Percentiles rank a stretch among this genome's conserved stretches.
Evolutionary conservation across 2,888 invertebrate genomes (phyloP).

Genomic region (Thalpophila matura): DNA sequence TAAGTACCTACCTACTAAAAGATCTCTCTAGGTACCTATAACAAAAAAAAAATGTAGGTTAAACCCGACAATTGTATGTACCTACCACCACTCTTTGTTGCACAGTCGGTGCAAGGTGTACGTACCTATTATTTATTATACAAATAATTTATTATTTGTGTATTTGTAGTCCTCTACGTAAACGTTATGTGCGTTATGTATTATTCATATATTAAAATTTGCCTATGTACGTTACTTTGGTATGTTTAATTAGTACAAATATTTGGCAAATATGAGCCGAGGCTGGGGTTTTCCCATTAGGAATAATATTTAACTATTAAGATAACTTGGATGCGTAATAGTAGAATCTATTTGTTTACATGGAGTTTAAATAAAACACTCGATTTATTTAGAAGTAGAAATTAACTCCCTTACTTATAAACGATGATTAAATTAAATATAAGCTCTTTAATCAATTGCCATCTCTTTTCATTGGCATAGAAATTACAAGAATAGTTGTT

Average conservation of each 20-base stretch:
- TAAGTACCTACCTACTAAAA: no score
- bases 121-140: constrained; percentile 4
- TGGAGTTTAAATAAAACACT: constrained; percentile 17
- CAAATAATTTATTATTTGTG: constrained; percentile 6
- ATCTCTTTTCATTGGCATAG: no score
- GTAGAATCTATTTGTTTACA: constrained; percentile 32
- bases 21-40: no score
- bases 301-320: constrained; percentile 66
- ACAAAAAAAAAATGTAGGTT: no score
- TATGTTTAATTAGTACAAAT: constrained; percentile 53
- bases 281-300: constrained; percentile 71
- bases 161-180: constrained; percentile 25
- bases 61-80: no score
- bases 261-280: constrained; percentile 58
- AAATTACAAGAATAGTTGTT: no score
- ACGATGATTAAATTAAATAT: no score
- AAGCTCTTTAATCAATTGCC: no score
- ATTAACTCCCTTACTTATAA: no score
- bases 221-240: constrained; percentile 27
- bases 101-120: constrained; percentile 29
- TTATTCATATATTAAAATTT: constrained; percentile 50
- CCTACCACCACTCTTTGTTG: background rate
- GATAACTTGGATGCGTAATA: constrained; percentile 42
- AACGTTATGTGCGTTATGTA: constrained; percentile 43
- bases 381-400: background rate